A percentile compares a stretch with the other conserved stretches of the same genome.
Conservation (phyloP, 2,113 vertebrate species). For the Gyps fulvus region DNA sequence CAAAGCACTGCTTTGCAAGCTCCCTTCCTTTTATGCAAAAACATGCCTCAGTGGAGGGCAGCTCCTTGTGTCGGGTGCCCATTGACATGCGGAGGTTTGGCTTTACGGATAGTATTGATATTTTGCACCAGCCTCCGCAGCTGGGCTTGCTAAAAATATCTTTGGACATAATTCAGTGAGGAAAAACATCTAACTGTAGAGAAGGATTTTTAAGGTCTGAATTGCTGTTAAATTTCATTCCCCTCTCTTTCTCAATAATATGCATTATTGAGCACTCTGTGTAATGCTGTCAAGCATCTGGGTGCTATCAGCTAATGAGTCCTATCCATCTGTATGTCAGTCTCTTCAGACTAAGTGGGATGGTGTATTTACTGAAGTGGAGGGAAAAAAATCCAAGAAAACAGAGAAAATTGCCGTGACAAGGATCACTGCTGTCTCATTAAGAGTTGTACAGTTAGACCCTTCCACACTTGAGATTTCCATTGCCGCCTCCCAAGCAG, state of each 20-base stretch:
- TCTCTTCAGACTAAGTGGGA: background rate
- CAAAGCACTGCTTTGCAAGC: background rate
- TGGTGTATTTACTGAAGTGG: background rate
- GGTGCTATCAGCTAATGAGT: background rate
- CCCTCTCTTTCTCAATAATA: background rate
- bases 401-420: background rate
- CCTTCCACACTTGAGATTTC: background rate
- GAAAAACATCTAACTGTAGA: background rate
- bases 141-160: background rate
- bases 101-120: background rate
- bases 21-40: background rate
- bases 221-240: background rate
- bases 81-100: background rate
- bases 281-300: background rate
- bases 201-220: background rate
- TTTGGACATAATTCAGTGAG: background rate
- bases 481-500: background rate
- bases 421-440: rapidly evolving
- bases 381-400: background rate
- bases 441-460: background rate
- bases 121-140: background rate
- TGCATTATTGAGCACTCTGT: background rate
- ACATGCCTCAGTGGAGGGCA: background rate
- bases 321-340: background rate
- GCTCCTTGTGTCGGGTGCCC: background rate